Conservation (phyloP, 2,797 vertebrate species). For the Cetoscarus ocellatus region DNA sequence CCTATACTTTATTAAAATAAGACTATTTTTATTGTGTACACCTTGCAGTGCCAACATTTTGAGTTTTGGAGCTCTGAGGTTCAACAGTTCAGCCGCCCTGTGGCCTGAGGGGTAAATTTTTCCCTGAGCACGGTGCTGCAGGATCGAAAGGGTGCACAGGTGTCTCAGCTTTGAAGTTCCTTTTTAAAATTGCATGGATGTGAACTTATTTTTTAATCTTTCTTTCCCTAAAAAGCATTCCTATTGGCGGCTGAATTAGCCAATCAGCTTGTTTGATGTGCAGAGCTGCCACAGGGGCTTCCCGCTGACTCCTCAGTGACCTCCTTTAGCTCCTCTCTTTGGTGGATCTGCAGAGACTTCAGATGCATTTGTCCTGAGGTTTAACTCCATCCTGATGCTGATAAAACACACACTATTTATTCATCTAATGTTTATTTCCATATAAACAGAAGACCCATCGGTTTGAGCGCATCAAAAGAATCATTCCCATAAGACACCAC, state of each 20-base stretch:
- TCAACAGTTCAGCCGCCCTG: not conserved
- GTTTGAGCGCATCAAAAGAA: constrained; percentile 13
- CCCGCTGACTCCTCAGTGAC: not conserved
- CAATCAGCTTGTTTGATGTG: not conserved
- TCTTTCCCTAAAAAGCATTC: not conserved
- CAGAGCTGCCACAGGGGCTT: not conserved
- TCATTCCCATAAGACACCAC: constrained; percentile 8
- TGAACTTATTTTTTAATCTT: not conserved
- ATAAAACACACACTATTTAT: constrained; percentile 8
- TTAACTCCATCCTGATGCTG: constrained; percentile 6
- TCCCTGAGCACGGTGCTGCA: not conserved
- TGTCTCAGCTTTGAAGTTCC: not conserved
- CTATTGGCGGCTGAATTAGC: not conserved
- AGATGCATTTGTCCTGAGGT: not conserved
- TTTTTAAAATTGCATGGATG: not conserved
- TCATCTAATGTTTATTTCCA: constrained; percentile 23
- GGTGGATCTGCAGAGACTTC: not conserved
- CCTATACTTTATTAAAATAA: too few species aligned
- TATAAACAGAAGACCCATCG: constrained; percentile 18
- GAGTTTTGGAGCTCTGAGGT: not conserved
- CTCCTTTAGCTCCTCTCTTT: not conserved
- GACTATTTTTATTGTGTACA: too few species aligned
- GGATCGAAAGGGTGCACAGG: not conserved
- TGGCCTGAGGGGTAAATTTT: not conserved
- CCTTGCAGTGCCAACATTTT: too few species aligned